Conservation (phyloP, 2,113 vertebrate genomes). For the Mustelus asterias region DNA sequence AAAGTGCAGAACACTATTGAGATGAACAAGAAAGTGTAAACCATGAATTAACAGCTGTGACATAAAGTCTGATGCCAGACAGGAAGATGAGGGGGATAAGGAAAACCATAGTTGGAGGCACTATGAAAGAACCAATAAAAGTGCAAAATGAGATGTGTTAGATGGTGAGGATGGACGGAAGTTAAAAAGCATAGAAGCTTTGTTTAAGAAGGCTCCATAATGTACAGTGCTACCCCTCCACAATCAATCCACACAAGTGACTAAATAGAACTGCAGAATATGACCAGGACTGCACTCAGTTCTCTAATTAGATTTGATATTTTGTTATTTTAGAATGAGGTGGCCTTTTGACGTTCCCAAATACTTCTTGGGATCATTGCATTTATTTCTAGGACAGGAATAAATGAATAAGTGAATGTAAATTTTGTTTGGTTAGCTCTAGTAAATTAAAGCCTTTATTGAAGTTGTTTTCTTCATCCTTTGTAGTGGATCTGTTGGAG, state of each 20-base stretch:
- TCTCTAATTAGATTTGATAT: background rate
- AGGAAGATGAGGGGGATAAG: background rate
- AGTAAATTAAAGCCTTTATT: background rate
- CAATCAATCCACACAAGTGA: background rate
- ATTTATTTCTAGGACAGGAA: background rate
- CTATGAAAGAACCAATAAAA: background rate
- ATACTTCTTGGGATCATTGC: background rate
- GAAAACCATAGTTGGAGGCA: background rate
- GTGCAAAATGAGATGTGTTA: background rate
- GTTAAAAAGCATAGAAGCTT: background rate
- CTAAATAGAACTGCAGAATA: background rate
- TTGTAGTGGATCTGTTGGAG: constrained; percentile 85
- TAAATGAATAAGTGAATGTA: background rate
- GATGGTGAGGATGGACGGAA: background rate
- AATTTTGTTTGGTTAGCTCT: background rate
- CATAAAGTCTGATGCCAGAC: background rate
- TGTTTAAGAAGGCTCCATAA: too few relatives aligned
- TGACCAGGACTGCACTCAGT: background rate
- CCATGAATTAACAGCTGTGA: background rate
- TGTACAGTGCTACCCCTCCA: background rate
- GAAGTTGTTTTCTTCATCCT: background rate
- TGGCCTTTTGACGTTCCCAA: background rate
- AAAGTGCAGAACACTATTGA: background rate
- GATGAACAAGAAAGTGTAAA: background rate
- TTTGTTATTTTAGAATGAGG: background rate